Evolutionary conservation across 2,888 invertebrate species (phyloP).

Genomic region (Macrostomum cliftonense): DNA sequence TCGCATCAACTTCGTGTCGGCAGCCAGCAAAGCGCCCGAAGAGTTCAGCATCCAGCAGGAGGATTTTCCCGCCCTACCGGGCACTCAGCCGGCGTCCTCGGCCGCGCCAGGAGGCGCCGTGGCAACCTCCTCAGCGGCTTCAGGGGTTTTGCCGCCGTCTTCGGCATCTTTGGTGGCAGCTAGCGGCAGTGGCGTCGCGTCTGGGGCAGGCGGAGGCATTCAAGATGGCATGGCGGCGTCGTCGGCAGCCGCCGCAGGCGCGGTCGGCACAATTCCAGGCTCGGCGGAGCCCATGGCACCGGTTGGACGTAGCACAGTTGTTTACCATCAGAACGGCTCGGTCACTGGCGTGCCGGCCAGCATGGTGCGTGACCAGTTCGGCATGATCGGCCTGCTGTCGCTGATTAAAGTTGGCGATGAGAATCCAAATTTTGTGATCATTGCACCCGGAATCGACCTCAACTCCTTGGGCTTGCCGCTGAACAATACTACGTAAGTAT

Average conservation of each 20-base stretch:
- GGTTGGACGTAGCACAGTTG: not conserved
- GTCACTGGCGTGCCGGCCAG: conserved; percentile 93
- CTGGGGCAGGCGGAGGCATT: not conserved
- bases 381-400: conserved; percentile 90
- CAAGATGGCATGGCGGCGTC: not conserved
- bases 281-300: not conserved
- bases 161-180: conserved; percentile 11
- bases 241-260: conserved; percentile 1
- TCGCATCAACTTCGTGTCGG: not conserved
- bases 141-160: conserved; percentile 4
- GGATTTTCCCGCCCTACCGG: conserved; percentile 96
- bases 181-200: too few relatives aligned
- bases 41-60: conserved; percentile 72
- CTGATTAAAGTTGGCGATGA: conserved; percentile 93
- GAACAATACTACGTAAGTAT: not conserved
- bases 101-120: not conserved
- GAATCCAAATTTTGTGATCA: conserved; percentile 79
- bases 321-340: conserved; percentile 30
- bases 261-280: not conserved
- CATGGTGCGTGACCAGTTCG: conserved; percentile 98
- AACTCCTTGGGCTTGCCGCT: conserved; percentile 68
- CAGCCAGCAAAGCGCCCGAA: not conserved
- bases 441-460: conserved; percentile 90
- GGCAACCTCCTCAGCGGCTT: conserved; percentile 5
- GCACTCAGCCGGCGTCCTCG: conserved; percentile 32